Evolutionary conservation across 2,888 invertebrate genomes (phyloP).

Genomic region (Parasteatoda lunata): DNA sequence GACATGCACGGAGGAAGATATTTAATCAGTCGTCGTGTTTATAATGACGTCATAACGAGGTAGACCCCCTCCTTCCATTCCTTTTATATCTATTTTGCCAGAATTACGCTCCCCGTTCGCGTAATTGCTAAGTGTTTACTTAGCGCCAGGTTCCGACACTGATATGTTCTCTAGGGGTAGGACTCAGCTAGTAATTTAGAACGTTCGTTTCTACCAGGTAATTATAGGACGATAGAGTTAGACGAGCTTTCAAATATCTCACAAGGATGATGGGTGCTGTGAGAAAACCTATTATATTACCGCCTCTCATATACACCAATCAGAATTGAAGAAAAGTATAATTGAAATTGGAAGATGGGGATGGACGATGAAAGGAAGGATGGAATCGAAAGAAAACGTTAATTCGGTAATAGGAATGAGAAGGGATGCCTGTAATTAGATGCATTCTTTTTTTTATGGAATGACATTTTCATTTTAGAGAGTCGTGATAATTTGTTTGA

Average conservation of each 20-base stretch:
- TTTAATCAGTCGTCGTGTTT: conserved; percentile 64
- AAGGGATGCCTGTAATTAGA: too few relatives aligned
- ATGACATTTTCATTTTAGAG: too few relatives aligned
- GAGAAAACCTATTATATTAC: too few relatives aligned
- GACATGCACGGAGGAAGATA: conserved; percentile 25
- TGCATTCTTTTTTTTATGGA: too few relatives aligned
- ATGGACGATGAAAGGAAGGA: too few relatives aligned
- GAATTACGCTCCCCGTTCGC: conserved; percentile 26
- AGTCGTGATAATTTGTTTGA: too few relatives aligned
- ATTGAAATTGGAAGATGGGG: too few relatives aligned
- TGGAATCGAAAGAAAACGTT: too few relatives aligned
- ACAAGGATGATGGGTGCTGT: too few relatives aligned
- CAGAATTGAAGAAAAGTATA: neutral
- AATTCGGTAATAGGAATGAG: too few relatives aligned
- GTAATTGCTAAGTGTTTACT: conserved; percentile 65
- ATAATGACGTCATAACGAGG: conserved; percentile 64
- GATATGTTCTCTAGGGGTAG: conserved; percentile 41
- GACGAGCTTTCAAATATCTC: neutral
- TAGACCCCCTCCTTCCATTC: conserved; percentile 6
- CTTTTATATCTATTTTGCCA: conserved; percentile 58
- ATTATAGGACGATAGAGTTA: conserved; percentile 42
- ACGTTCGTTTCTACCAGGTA: conserved; percentile 52
- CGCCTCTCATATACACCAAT: neutral
- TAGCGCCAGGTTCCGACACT: conserved; percentile 49
- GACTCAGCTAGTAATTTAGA: conserved; percentile 34